Evolutionary conservation across 2,888 invertebrate species (phyloP), one percentile per base, ranked within the genome.

Genomic region (Tenthredo mesomela): DNA sequence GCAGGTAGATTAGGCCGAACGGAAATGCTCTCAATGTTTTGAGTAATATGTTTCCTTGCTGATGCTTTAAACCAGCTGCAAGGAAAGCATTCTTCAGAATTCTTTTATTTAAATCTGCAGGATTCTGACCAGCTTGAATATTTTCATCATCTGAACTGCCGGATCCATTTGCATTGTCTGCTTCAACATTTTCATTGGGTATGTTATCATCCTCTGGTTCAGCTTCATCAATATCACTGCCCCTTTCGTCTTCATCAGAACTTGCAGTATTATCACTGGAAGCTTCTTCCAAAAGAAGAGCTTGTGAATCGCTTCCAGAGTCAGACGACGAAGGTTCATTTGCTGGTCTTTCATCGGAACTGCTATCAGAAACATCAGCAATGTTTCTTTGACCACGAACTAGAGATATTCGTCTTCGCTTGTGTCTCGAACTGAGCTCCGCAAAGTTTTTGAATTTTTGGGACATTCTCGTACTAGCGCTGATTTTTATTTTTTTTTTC

Each of bases 1-100:
- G 86, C 15, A 86, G 61, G 7, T n/a, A 82, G 10, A 73, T 70
- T 18, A 85, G 73, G 78, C 84, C 84, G 25, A 58, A 43, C 54
- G 84, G 86, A 21, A 73, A 82, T 84, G 58, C 84, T 3, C 84
- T 37, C 40, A 71, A 71, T 9, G 84, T 83, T 71, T 78, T 82
- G 9, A 86, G 71, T 70, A 86, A 82, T 18, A 9, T 54, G 37
- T 33, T 61, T 7, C 84, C 85, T 82, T 65, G 65, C 65, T 65
- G 65, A 65, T 65, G 65, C 12, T 21, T 65, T 29, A 65, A 10
- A 65, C 29, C 29, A 25, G 65, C 29, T 65, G 65, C 65, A 65
- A 65, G 65, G 29, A 65, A 65, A 29, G 65, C 65, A 29, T 65
- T 65, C 12, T 65, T 25, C 65, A 65, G 29, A 25, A 29, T 29